A percentile compares a stretch with the other conserved stretches of the same genome.
phyloP scores from a whole-genome alignment of 2,113 vertebrate genomes.

The Sebastes schlegelii region DNA sequence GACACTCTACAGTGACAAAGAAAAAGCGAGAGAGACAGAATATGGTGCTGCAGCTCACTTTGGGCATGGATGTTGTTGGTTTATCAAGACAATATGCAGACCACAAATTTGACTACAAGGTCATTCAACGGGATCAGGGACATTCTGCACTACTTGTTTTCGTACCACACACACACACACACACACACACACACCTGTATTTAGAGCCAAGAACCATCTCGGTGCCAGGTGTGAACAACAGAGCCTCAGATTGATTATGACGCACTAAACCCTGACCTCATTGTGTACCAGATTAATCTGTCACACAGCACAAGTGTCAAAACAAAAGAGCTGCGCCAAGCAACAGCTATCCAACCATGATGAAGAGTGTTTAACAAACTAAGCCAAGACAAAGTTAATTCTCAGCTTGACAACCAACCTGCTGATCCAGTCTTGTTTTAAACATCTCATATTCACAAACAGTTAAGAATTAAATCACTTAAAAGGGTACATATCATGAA shows the following conservation, averaged over 20 bases:
- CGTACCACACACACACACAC: neutral
- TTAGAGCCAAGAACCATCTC: neutral
- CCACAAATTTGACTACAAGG: neutral
- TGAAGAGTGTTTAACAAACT: neutral
- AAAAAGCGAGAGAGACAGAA: conserved; percentile 27
- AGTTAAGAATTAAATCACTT: neutral
- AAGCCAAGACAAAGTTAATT: too few relatives aligned
- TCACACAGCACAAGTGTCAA: conserved; percentile 17
- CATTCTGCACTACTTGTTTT: neutral
- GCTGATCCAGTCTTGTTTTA: neutral
- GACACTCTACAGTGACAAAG: conserved; percentile 26
- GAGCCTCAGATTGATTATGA: conserved; percentile 5
- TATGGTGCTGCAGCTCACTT: conserved; percentile 27
- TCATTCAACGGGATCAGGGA: neutral
- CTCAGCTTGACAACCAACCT: too few relatives aligned
- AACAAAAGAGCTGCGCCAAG: conserved; percentile 18
- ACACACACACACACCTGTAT: conserved; percentile 1
- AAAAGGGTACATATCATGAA: too few relatives aligned
- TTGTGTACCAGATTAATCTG: conserved; percentile 6
- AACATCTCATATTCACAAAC: neutral
- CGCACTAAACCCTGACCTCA: conserved; percentile 16
- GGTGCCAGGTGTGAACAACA: conserved; percentile 30
- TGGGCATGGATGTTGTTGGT: conserved; percentile 13
- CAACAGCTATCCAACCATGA: neutral
- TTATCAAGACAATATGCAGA: neutral